Evolutionary conservation across 2,797 vertebrate genomes (phyloP).

Genomic region (Crocidura indochinensis): DNA sequence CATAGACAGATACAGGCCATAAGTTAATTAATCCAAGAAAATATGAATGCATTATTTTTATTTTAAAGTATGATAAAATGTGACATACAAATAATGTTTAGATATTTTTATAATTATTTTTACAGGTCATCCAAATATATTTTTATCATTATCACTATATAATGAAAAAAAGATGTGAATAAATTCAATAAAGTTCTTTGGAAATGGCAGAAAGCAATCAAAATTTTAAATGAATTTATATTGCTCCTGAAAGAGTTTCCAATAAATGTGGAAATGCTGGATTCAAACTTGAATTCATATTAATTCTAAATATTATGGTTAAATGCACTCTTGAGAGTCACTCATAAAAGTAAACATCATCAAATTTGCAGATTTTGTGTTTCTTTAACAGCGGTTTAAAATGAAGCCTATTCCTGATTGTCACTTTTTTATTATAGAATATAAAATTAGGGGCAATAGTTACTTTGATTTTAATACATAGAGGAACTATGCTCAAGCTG

Average conservation of each 20-base stretch:
- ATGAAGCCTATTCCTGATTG: constrained; percentile 78
- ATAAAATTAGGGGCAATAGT: constrained; percentile 82
- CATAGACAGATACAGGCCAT: constrained; percentile 48
- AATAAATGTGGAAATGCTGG: not conserved
- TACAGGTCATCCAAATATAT: constrained; percentile 56
- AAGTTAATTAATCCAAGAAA: constrained; percentile 75
- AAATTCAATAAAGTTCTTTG: constrained; percentile 75
- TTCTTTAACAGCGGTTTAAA: constrained; percentile 75
- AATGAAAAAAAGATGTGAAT: constrained; percentile 41
- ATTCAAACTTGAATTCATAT: constrained; percentile 76
- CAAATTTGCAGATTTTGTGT: constrained; percentile 62
- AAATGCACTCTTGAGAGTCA: constrained; percentile 34
- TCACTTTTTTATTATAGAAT: constrained; percentile 81
- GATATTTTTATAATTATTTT: constrained; percentile 75
- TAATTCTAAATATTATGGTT: constrained; percentile 72
- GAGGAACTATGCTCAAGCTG: constrained; percentile 82
- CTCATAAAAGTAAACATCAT: constrained; percentile 64
- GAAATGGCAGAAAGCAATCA: constrained; percentile 70
- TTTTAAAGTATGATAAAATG: constrained; percentile 60
- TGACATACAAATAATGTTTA: constrained; percentile 12
- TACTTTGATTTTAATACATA: constrained; percentile 83
- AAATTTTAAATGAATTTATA: constrained; percentile 66
- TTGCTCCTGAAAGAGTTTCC: constrained; percentile 65
- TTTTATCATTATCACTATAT: constrained; percentile 56
- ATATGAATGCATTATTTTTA: constrained; percentile 63